Evolutionary conservation across 2,113 vertebrate species (phyloP).

Genomic region (Steatornis caripensis): DNA sequence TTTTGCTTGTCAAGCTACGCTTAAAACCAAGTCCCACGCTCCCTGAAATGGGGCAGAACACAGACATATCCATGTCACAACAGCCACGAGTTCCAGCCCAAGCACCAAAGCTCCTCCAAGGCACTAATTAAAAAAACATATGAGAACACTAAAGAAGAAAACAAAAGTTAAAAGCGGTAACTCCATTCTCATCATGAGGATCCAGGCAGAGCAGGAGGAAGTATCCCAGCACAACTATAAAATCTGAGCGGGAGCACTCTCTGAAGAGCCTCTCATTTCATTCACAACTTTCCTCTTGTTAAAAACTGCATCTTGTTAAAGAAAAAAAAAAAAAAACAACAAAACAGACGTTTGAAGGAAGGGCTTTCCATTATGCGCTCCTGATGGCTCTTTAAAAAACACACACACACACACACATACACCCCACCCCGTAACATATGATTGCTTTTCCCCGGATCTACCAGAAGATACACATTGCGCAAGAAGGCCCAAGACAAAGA

Average conservation of each 20-base stretch:
- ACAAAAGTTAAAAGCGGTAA: neutral
- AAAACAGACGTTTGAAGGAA: neutral
- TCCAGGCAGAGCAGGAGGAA: neutral
- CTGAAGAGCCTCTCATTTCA: neutral
- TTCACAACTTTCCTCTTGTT: neutral
- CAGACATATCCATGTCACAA: neutral
- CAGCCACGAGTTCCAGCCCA: neutral
- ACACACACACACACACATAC: no score
- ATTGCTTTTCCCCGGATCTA: neutral
- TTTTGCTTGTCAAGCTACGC: neutral
- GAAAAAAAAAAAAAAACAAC: neutral
- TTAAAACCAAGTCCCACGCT: neutral
- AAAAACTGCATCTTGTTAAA: neutral
- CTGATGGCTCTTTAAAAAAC: neutral
- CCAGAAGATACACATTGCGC: neutral
- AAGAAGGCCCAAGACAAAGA: neutral
- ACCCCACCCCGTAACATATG: neutral
- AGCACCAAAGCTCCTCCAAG: neutral
- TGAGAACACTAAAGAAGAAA: neutral
- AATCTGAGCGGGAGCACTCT: neutral
- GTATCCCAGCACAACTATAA: neutral
- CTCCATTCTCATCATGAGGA: neutral
- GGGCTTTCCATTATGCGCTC: neutral
- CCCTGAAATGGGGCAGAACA: neutral
- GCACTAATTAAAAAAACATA: neutral